Evolutionary conservation across 2,888 invertebrate genomes (phyloP).

Genomic region (Acleris sparsana): DNA sequence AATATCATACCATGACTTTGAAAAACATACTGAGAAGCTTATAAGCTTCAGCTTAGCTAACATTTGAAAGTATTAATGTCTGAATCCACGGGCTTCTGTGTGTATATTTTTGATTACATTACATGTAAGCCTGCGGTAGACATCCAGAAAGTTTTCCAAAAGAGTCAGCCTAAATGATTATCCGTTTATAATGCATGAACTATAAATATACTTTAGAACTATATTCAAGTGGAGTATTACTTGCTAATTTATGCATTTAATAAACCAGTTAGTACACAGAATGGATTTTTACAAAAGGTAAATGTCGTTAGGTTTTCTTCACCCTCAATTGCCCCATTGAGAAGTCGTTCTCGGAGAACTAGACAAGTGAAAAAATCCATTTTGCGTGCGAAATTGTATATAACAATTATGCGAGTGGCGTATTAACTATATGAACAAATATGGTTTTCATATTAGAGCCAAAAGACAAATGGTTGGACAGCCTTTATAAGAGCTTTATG

Average conservation of each 20-base stretch:
- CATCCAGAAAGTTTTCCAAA: constrained; percentile 43
- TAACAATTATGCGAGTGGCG: constrained; percentile 23
- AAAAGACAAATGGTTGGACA: constrained; percentile 32
- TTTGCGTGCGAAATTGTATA: constrained; percentile 20
- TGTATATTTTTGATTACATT: constrained; percentile 27
- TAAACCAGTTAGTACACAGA: constrained; percentile 45
- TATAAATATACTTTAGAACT: constrained; percentile 52
- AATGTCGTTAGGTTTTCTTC: background rate
- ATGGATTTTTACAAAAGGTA: constrained; percentile 10
- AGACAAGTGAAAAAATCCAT: constrained; percentile 23
- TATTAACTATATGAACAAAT: constrained; percentile 31
- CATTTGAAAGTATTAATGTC: constrained; percentile 45
- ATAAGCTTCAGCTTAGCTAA: constrained; percentile 46
- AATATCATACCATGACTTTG: constrained; percentile 44
- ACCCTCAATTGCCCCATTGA: background rate
- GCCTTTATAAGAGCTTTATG: constrained; percentile 1
- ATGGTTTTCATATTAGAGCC: constrained; percentile 43
- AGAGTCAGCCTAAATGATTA: constrained; percentile 49
- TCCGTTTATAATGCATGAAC: constrained; percentile 51
- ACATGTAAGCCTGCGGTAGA: constrained; percentile 42
- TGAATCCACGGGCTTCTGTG: constrained; percentile 47
- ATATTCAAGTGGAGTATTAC: constrained; percentile 58
- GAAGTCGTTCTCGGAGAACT: background rate
- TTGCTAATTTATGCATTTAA: constrained; percentile 51
- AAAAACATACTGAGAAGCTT: constrained; percentile 49